Percentiles rank a stretch among this genome's conserved stretches.
phyloP scores from a whole-genome alignment of 1,140 invertebrate species.

The Pentalonia nigronervosa region DNA sequence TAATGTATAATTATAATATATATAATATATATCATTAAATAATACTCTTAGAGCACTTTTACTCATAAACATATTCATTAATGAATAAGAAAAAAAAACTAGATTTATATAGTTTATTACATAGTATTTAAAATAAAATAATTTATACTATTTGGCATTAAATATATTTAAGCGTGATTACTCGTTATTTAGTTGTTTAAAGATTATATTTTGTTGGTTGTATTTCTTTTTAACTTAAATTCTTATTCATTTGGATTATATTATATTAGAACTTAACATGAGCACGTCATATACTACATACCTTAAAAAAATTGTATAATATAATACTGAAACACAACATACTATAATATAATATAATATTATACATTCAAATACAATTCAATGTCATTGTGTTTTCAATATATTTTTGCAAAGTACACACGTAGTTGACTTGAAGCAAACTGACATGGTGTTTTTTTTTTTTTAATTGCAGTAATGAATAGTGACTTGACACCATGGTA shows the following conservation, averaged over 20 bases:
- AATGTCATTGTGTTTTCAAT: background rate
- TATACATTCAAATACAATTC: background rate
- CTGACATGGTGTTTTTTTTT: background rate
- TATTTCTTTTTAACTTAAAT: background rate
- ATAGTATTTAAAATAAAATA: background rate
- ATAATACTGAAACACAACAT: background rate
- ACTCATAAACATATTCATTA: background rate
- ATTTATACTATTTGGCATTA: too few species aligned
- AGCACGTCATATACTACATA: too few species aligned
- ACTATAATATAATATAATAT: too few species aligned
- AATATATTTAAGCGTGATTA: too few species aligned
- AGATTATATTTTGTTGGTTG: background rate
- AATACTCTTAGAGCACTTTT: too few species aligned
- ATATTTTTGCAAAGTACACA: background rate
- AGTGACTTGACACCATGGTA: constrained; percentile 1
- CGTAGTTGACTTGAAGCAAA: background rate
- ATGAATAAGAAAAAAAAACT: background rate
- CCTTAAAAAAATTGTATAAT: background rate
- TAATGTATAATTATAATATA: too few species aligned
- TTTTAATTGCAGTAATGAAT: constrained; percentile 6
- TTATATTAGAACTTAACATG: too few species aligned
- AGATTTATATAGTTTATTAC: too few species aligned
- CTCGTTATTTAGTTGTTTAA: background rate
- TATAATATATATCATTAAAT: too few species aligned
- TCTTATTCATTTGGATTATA: background rate